Evolutionary conservation across 1,140 invertebrate genomes (phyloP).

Genomic region (Brachionus asplanchnoidis): DNA sequence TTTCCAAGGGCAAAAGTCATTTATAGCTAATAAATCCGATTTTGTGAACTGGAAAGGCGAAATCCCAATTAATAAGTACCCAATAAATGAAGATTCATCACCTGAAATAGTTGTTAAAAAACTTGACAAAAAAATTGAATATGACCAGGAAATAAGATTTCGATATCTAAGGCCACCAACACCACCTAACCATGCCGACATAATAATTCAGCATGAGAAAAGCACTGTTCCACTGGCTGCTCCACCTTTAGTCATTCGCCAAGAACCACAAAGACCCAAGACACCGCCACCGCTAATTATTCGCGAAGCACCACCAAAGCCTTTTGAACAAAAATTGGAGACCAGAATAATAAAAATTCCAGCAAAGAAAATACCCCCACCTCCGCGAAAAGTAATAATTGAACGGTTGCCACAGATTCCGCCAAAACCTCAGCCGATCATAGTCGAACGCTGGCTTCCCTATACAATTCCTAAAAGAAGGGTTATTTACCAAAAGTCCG

Average conservation of each 20-base stretch:
- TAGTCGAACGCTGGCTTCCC: slow-evolving; percentile 42
- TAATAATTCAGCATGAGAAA: slow-evolving; percentile 33
- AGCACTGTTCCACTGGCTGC: neutral
- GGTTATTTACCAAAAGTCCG: slow-evolving; percentile 28
- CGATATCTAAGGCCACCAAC: slow-evolving; percentile 38
- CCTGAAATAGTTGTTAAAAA: slow-evolving; percentile 30
- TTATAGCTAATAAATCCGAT: slow-evolving; percentile 6
- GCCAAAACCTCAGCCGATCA: slow-evolving; percentile 29
- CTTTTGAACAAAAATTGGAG: neutral
- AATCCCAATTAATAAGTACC: neutral
- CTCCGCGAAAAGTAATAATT: slow-evolving; percentile 41
- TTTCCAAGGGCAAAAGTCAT: neutral
- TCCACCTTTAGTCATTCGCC: slow-evolving; percentile 38
- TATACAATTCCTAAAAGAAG: slow-evolving; percentile 24
- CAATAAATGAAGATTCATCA: slow-evolving; percentile 38
- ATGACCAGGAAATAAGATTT: slow-evolving; percentile 29
- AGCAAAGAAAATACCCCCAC: slow-evolving; percentile 13
- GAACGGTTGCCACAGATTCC: slow-evolving; percentile 25
- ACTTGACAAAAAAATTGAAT: neutral
- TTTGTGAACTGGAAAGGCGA: neutral
- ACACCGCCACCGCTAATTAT: slow-evolving; percentile 34
- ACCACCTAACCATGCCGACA: slow-evolving; percentile 19
- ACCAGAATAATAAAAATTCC: neutral
- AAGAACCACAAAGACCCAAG: neutral
- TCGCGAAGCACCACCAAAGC: slow-evolving; percentile 34